A percentile compares a stretch with the other conserved stretches of the same genome.
phyloP scores from a whole-genome alignment of 92 coral and sea anemone species.

The Epizoanthus rinbou region DNA sequence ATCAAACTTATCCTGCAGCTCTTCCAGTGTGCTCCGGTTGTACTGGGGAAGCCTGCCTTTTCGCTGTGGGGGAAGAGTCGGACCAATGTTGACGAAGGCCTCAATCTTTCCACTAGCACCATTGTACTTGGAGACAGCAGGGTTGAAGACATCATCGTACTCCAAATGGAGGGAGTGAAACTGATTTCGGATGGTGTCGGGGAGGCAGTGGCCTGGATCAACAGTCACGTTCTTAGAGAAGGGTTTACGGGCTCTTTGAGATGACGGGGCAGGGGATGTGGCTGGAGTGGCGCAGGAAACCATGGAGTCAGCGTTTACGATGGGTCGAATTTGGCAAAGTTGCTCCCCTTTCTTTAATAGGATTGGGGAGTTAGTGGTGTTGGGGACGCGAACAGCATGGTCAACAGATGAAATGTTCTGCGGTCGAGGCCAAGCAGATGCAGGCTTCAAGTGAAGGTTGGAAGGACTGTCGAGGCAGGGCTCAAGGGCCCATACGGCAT shows the following conservation, averaged over 20 bases:
- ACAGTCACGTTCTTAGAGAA: conserved; percentile 23
- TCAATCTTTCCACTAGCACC: conserved; percentile 59
- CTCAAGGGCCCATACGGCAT: conserved; percentile 62
- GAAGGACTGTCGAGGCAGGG: conserved; percentile 56
- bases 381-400: conserved; percentile 42
- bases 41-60: conserved; percentile 55
- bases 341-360: conserved; percentile 57
- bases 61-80: conserved; percentile 53
- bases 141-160: conserved; percentile 51
- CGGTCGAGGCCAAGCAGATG: conserved; percentile 58
- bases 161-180: conserved; percentile 47
- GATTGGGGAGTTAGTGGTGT: conserved; percentile 48
- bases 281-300: conserved; percentile 17
- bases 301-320: conserved; percentile 19
- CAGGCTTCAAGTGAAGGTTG: conserved; percentile 44
- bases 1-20: conserved; percentile 38
- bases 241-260: conserved; percentile 46
- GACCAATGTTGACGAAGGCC: conserved; percentile 49
- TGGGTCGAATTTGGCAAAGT: conserved; percentile 49
- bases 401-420: conserved; percentile 44
- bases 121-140: conserved; percentile 59
- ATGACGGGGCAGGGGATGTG: too few species aligned
- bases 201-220: conserved; percentile 56
- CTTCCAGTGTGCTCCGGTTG: conserved; percentile 45
- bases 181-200: conserved; percentile 38